Evolutionary conservation across 2,113 vertebrate species (phyloP).

Genomic region (Siphamia tubifer): DNA sequence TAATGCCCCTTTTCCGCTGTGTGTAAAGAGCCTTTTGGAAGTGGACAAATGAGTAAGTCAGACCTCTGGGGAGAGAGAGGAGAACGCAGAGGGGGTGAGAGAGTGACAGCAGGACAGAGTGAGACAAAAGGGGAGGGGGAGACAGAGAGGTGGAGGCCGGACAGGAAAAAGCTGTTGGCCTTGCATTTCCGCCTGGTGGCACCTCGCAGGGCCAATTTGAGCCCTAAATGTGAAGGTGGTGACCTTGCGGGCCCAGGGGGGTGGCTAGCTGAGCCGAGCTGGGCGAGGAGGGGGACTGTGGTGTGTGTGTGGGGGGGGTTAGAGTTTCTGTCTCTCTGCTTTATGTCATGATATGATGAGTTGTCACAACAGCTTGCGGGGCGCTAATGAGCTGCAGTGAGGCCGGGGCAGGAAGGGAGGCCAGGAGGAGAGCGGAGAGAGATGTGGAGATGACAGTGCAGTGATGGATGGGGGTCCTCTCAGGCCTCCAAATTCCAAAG

Average conservation of each 20-base stretch:
- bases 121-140: slow-evolving; percentile 36
- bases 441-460: slow-evolving; percentile 69
- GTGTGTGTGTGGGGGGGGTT: background rate
- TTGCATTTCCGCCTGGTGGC: slow-evolving; percentile 76
- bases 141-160: slow-evolving; percentile 47
- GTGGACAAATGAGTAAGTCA: slow-evolving; percentile 50
- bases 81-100: slow-evolving; percentile 22
- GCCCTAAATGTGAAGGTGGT: slow-evolving; percentile 79
- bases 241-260: slow-evolving; percentile 69
- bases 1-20: background rate
- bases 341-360: slow-evolving; percentile 83
- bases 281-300: background rate
- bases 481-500: slow-evolving; percentile 78
- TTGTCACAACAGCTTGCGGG: slow-evolving; percentile 79
- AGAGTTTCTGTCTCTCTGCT: slow-evolving; percentile 68
- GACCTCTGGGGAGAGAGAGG: slow-evolving; percentile 29
- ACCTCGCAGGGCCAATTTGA: slow-evolving; percentile 78
- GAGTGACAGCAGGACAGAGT: slow-evolving; percentile 55
- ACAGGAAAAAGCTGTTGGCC: slow-evolving; percentile 78
- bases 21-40: slow-evolving; percentile 26
- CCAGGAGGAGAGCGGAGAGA: slow-evolving; percentile 22
- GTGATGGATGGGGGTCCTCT: slow-evolving; percentile 78
- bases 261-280: too few relatives aligned
- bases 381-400: slow-evolving; percentile 81
- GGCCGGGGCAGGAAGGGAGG: slow-evolving; percentile 46